phyloP scores from a whole-genome alignment of 1,140 invertebrate species.

The Monomorium pharaonis region DNA sequence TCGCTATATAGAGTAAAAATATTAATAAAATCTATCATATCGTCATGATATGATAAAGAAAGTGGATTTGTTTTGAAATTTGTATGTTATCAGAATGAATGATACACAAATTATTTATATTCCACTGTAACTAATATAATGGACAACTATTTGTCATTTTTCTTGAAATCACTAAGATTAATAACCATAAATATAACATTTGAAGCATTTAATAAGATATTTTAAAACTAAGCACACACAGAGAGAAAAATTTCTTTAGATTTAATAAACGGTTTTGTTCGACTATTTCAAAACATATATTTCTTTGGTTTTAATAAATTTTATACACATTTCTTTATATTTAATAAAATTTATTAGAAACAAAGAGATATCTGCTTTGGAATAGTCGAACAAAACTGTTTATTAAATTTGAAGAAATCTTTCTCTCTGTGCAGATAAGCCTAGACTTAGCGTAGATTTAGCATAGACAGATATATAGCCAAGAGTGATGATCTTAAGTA shows the following conservation, averaged over 20 bases:
- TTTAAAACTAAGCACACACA: not conserved
- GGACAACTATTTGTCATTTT: not conserved
- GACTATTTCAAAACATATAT: too few relatives aligned
- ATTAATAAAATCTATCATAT: not conserved
- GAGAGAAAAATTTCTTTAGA: too few relatives aligned
- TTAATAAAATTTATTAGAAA: too few relatives aligned
- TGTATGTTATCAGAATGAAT: slow-evolving; percentile 17
- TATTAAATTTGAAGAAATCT: too few relatives aligned
- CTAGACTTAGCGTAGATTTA: not conserved
- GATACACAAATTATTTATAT: not conserved
- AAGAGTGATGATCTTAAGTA: not conserved
- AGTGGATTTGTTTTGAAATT: slow-evolving; percentile 19
- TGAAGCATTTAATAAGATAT: not conserved
- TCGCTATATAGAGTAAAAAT: not conserved
- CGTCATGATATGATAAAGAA: not conserved
- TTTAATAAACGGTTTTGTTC: too few relatives aligned
- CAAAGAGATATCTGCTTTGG: too few relatives aligned
- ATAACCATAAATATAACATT: not conserved
- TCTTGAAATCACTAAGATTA: slow-evolving; percentile 7
- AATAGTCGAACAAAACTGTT: too few relatives aligned
- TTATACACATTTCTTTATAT: too few relatives aligned
- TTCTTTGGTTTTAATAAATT: too few relatives aligned
- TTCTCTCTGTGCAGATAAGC: too few relatives aligned
- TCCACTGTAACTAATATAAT: not conserved
- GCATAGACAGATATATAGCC: not conserved